These are phyloP conservation scores for Paramuricea clavata DNA, from an alignment of 92 coral and sea anemone genomes.

Conservation along the genomic window DNA sequence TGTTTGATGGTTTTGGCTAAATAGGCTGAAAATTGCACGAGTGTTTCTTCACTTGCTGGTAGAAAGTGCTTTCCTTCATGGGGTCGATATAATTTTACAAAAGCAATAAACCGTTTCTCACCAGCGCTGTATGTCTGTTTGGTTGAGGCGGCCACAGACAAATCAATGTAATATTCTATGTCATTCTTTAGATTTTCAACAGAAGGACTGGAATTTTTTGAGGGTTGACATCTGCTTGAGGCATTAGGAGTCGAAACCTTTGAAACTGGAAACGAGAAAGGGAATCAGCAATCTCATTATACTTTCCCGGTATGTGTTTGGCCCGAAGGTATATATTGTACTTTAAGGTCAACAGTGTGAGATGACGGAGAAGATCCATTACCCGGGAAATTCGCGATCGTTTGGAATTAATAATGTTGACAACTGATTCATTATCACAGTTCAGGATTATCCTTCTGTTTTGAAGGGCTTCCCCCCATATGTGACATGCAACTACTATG, in stretches of 20 bases:
- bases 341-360: conserved; percentile 58
- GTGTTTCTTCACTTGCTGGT: no score
- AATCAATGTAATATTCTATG: conserved; percentile 44
- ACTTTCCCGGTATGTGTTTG: conserved; percentile 71
- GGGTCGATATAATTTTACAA: no score
- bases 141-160: conserved; percentile 63
- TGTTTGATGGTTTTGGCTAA: no score
- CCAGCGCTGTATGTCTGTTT: conserved; percentile 64
- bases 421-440: conserved; percentile 70
- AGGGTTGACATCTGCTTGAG: conserved; percentile 40
- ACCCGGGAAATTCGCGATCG: conserved; percentile 67
- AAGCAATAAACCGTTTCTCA: conserved; percentile 61
- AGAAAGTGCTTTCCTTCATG: no score
- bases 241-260: conserved; percentile 62
- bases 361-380: conserved; percentile 59
- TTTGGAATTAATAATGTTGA: conserved; percentile 67
- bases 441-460: conserved; percentile 44
- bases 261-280: conserved; percentile 69
- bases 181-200: no score
- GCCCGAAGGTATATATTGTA: conserved; percentile 56
- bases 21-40: conserved; percentile 39
- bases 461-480: conserved; percentile 39
- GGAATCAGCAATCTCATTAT: conserved; percentile 52
- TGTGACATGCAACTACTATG: conserved; percentile 19
- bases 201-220: neutral